Conservation (phyloP, 92 coral and sea anemone genomes). For the Epizoanthus ramosus region DNA sequence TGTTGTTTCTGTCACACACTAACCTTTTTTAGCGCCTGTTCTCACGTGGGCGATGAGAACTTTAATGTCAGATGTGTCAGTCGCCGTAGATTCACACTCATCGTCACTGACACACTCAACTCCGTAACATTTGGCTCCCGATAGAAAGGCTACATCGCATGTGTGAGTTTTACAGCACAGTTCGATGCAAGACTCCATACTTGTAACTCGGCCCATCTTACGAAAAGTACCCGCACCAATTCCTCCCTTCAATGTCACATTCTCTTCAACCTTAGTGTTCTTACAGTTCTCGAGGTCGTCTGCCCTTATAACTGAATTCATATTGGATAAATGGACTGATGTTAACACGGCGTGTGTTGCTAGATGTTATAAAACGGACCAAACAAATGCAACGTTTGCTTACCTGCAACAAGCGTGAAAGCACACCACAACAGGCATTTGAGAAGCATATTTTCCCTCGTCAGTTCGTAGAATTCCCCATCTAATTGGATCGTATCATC, state of each 20-base stretch:
- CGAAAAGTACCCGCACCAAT: constrained; percentile 98
- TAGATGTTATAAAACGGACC: background rate
- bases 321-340: constrained; percentile 8
- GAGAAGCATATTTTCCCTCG: constrained; percentile 31
- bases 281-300: constrained; percentile 83
- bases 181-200: constrained; percentile 97
- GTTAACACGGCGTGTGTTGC: constrained; percentile 14
- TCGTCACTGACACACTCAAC: constrained; percentile 99
- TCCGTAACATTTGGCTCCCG: constrained; percentile 95
- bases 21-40: constrained; percentile 89
- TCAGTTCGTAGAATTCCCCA: constrained; percentile 16
- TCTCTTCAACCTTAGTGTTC: constrained; percentile 93
- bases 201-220: constrained; percentile 93
- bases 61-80: constrained; percentile 97
- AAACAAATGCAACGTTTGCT: background rate
- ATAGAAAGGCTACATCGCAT: constrained; percentile 98
- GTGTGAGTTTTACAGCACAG: constrained; percentile 93
- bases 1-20: constrained; percentile 43
- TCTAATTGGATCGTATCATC: background rate
- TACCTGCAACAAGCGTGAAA: constrained; percentile 31
- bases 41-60: constrained; percentile 98
- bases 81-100: constrained; percentile 96
- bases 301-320: constrained; percentile 41
- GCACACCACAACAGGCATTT: constrained; percentile 45
- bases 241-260: constrained; percentile 96